Evolutionary conservation across 2,888 invertebrate genomes (phyloP).

Genomic region (Melikaiella ostensackeni): DNA sequence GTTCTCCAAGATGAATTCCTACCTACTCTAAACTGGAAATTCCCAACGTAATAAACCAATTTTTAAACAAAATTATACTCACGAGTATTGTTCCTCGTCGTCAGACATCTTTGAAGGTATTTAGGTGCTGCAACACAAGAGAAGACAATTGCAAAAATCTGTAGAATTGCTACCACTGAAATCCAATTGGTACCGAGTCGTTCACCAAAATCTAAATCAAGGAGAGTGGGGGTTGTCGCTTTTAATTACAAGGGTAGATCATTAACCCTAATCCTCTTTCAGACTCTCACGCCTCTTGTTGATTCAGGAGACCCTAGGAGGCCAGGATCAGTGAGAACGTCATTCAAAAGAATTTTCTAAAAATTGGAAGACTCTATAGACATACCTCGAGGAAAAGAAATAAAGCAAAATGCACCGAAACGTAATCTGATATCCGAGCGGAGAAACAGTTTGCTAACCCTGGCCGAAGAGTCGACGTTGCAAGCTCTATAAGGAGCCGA

Average conservation of each 20-base stretch:
- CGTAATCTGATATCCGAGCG: constrained; percentile 67
- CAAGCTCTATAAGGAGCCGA: constrained; percentile 75
- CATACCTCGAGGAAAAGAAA: constrained; percentile 42
- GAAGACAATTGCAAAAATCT: constrained; percentile 31
- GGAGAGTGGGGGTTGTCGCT: neutral
- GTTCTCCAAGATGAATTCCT: neutral
- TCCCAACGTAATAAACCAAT: neutral
- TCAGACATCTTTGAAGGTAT: constrained; percentile 91
- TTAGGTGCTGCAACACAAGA: constrained; percentile 80
- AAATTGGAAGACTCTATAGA: neutral
- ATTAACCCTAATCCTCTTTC: no score
- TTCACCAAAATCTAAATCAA: neutral
- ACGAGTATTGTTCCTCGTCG: constrained; percentile 96
- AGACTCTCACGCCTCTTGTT: neutral
- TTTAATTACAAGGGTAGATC: neutral
- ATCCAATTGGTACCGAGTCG: neutral
- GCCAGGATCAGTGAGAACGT: neutral
- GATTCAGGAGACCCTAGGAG: neutral
- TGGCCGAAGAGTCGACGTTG: constrained; percentile 68
- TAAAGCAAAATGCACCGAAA: constrained; percentile 56
- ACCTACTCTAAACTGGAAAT: neutral
- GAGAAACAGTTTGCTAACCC: constrained; percentile 70
- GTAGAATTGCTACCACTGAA: neutral
- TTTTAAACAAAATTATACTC: constrained; percentile 80
- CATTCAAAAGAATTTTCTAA: neutral